phyloP scores from a whole-genome alignment of 2,888 invertebrate genomes.

The Colletes collaris region DNA sequence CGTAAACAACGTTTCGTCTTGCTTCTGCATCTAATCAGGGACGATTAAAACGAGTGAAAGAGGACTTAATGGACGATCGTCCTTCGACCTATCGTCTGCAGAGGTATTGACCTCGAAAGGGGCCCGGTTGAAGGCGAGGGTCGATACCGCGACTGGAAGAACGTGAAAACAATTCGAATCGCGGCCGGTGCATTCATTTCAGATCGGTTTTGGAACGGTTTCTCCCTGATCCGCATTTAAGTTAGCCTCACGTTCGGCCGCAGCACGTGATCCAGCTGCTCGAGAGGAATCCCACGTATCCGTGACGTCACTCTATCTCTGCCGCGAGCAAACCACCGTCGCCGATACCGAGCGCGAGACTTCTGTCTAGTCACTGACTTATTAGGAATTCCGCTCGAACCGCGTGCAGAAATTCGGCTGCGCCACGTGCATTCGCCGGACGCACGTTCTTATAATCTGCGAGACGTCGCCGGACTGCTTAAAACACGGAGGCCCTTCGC shows the following conservation, averaged over 20 bases:
- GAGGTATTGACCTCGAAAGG: slow-evolving; percentile 40
- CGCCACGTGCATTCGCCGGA: slow-evolving; percentile 73
- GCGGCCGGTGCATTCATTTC: slow-evolving; percentile 60
- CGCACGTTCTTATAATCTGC: slow-evolving; percentile 77
- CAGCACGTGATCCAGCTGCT: slow-evolving; percentile 82
- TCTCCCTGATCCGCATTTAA: slow-evolving; percentile 73
- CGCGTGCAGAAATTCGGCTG: slow-evolving; percentile 77
- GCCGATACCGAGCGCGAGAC: slow-evolving; percentile 65
- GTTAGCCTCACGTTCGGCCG: slow-evolving; percentile 75
- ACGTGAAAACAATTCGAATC: slow-evolving; percentile 74
- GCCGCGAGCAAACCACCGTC: slow-evolving; percentile 43
- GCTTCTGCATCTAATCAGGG: no score
- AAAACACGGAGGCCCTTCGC: slow-evolving; percentile 43
- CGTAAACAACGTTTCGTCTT: no score
- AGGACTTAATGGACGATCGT: not conserved
- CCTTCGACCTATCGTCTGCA: not conserved
- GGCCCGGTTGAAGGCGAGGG: slow-evolving; percentile 31
- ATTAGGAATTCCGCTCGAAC: slow-evolving; percentile 79
- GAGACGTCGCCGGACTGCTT: slow-evolving; percentile 68
- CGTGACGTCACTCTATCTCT: slow-evolving; percentile 77
- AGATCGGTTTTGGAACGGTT: slow-evolving; percentile 63
- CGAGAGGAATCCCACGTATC: slow-evolving; percentile 76
- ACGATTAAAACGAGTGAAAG: no score
- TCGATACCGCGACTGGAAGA: slow-evolving; percentile 50
- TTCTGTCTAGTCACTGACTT: slow-evolving; percentile 73